Conservation (phyloP, 2,113 vertebrate species). For the Notechis scutatus region DNA sequence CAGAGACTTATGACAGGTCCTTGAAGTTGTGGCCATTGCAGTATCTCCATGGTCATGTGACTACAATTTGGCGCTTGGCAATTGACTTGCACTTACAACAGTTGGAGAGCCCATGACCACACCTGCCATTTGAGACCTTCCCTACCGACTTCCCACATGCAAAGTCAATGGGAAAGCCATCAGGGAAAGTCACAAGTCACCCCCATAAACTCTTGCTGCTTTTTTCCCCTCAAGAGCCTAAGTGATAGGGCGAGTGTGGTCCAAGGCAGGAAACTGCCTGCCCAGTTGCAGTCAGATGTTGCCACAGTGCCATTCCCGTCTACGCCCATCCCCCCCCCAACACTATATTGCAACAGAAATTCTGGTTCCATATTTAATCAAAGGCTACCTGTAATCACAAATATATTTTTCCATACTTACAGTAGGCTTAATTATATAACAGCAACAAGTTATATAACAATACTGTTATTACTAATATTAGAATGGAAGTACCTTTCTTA, state of each 20-base stretch:
- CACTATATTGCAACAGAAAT: not conserved
- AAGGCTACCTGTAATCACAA: not conserved
- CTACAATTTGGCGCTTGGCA: not conserved
- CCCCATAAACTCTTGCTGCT: not conserved
- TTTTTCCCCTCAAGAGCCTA: not conserved
- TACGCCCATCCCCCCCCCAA: not conserved
- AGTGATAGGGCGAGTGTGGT: not conserved
- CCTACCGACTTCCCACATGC: not conserved
- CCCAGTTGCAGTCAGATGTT: not conserved
- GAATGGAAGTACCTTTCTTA: slow-evolving; percentile 57
- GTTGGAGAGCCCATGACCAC: not conserved
- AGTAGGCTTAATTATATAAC: not conserved
- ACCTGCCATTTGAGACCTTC: not conserved
- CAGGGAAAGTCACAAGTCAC: not conserved
- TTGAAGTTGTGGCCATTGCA: not conserved
- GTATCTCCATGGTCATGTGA: not conserved
- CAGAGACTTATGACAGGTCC: not conserved
- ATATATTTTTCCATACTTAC: not conserved
- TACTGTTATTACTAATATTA: not conserved
- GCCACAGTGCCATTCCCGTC: no score
- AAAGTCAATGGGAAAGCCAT: not conserved
- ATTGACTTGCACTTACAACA: not conserved
- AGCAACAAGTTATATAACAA: not conserved
- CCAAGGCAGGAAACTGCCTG: not conserved
- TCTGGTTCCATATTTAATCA: not conserved